phyloP scores from a whole-genome alignment of 1,140 invertebrate genomes.

The Sarcophaga peregrina region DNA sequence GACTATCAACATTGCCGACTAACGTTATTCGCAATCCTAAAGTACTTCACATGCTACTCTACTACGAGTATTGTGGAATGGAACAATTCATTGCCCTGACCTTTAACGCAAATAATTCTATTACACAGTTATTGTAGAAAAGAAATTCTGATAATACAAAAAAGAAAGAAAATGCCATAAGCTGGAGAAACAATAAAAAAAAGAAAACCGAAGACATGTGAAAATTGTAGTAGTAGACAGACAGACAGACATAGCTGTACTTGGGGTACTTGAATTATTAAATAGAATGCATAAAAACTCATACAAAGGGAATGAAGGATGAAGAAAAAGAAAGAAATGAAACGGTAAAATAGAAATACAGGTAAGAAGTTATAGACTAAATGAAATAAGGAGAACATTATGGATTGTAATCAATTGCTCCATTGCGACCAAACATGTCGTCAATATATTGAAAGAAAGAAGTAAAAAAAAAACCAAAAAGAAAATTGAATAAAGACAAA shows the following conservation, averaged over 20 bases:
- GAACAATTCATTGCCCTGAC: neutral
- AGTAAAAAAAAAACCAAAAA: neutral
- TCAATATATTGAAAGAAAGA: neutral
- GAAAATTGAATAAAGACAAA: slow-evolving; percentile 64
- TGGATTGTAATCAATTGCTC: slow-evolving; percentile 41
- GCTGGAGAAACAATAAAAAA: neutral
- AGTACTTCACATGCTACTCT: neutral
- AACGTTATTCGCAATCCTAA: too few species aligned
- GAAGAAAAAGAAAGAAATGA: neutral
- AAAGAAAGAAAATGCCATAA: neutral
- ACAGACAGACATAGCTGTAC: neutral
- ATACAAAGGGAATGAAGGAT: neutral
- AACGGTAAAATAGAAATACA: neutral
- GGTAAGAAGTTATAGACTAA: neutral
- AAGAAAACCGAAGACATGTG: neutral
- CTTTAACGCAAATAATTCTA: neutral
- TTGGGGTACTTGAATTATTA: slow-evolving; percentile 4
- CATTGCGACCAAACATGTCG: slow-evolving; percentile 19
- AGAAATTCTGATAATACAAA: neutral
- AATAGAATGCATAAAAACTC: neutral
- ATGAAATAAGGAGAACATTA: neutral
- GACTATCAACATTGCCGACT: neutral
- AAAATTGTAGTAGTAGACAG: neutral
- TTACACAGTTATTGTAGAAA: neutral
- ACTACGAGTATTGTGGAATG: neutral